phyloP scores from a whole-genome alignment of 2,888 invertebrate genomes.

The Danaus chrysippus region DNA sequence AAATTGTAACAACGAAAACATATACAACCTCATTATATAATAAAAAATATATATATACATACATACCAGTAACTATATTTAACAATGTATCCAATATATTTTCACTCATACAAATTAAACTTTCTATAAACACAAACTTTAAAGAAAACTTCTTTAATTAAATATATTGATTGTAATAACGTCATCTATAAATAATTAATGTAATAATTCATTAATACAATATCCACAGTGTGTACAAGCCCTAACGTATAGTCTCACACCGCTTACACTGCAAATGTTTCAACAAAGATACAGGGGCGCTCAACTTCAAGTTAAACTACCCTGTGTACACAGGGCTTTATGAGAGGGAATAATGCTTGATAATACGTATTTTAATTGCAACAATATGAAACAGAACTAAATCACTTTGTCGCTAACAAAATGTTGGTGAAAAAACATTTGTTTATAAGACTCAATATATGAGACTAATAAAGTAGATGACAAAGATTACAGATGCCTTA shows the following conservation, averaged over 20 bases:
- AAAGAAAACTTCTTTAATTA: too few relatives aligned
- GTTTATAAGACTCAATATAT: constrained; percentile 2
- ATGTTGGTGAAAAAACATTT: constrained; percentile 16
- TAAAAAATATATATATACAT: constrained; percentile 21
- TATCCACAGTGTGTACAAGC: constrained; percentile 33
- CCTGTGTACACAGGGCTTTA: constrained; percentile 57
- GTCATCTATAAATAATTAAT: too few relatives aligned
- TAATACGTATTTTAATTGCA: constrained; percentile 42
- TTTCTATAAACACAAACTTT: too few relatives aligned
- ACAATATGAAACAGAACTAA: constrained; percentile 18
- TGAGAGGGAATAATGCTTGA: constrained; percentile 40
- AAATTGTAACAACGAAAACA: constrained; percentile 9
- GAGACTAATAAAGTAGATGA: background rate
- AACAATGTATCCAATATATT: too few relatives aligned
- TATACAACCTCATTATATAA: background rate
- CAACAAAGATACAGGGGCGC: constrained; percentile 73
- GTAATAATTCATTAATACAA: background rate
- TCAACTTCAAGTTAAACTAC: constrained; percentile 65
- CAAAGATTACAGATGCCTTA: background rate
- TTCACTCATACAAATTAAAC: too few relatives aligned
- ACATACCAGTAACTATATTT: constrained; percentile 15
- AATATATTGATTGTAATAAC: too few relatives aligned
- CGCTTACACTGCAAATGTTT: constrained; percentile 75
- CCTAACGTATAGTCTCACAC: constrained; percentile 51
- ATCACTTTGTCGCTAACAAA: too few relatives aligned